phyloP scores from a whole-genome alignment of 2,888 invertebrate species.

The Yponomeuta evonymella region DNA sequence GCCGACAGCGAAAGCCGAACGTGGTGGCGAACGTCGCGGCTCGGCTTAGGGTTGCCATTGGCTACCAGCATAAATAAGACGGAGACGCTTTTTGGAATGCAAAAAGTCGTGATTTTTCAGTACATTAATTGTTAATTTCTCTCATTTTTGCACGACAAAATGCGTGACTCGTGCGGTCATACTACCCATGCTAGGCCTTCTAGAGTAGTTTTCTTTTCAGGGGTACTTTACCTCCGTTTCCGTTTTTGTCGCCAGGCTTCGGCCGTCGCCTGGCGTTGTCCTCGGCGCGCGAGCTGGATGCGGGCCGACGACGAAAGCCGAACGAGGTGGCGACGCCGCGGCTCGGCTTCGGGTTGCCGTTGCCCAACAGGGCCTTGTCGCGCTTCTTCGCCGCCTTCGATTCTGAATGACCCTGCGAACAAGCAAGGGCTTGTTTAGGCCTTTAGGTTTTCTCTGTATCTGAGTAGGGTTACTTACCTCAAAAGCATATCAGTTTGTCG shows the following conservation, averaged over 20 bases:
- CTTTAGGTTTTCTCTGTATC: no score
- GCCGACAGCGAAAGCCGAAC: conserved; percentile 87
- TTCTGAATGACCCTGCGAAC: conserved; percentile 77
- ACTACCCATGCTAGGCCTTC: no score
- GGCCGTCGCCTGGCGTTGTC: conserved; percentile 61
- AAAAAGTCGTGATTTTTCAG: no score
- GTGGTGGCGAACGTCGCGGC: conserved; percentile 86
- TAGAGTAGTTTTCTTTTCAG: background rate
- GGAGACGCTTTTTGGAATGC: no score
- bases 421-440: conserved; percentile 11
- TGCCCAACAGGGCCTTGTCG: conserved; percentile 53
- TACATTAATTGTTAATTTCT: no score
- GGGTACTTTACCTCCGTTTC: conserved; percentile 57
- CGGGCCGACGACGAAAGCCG: conserved; percentile 84
- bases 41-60: conserved; percentile 69
- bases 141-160: no score
- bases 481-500: no score
- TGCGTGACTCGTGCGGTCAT: no score
- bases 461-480: no score
- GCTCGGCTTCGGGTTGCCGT: conserved; percentile 70
- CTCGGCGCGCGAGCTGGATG: conserved; percentile 65
- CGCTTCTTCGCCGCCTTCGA: conserved; percentile 77
- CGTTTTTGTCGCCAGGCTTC: conserved; percentile 64
- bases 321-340: conserved; percentile 89
- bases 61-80: conserved; percentile 24